Conservation (phyloP, 2,888 invertebrate genomes). For the Troglohyphantes excavatus region DNA sequence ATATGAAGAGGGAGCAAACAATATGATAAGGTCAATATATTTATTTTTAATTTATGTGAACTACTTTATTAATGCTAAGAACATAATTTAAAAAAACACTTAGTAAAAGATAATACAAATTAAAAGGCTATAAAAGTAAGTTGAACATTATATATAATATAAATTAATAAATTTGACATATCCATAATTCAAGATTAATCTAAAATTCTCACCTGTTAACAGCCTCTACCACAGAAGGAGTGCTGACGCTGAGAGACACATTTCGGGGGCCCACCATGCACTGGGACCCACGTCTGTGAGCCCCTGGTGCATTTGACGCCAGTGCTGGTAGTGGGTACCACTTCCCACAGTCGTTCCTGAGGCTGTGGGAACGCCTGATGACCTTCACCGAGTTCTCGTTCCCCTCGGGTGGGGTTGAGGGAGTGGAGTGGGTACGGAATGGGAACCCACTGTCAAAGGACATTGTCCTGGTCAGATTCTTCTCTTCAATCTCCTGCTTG, state of each 20-base stretch:
- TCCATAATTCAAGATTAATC: too few relatives aligned
- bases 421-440: conserved; percentile 63
- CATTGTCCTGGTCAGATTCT: conserved; percentile 79
- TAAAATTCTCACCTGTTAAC: conserved; percentile 72
- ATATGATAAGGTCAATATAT: too few relatives aligned
- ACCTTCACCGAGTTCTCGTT: conserved; percentile 48
- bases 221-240: conserved; percentile 79
- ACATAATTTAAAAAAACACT: too few relatives aligned
- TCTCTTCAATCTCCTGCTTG: conserved; percentile 86
- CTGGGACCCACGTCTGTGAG: background rate
- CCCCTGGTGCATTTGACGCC: conserved; percentile 39
- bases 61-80: too few relatives aligned
- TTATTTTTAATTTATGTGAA: too few relatives aligned
- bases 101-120: too few relatives aligned
- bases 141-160: too few relatives aligned
- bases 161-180: too few relatives aligned
- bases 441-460: conserved; percentile 80
- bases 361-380: conserved; percentile 71
- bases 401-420: conserved; percentile 59
- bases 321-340: conserved; percentile 77
- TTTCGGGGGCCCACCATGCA: conserved; percentile 17
- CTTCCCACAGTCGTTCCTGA: conserved; percentile 70
- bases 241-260: conserved; percentile 71
- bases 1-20: too few relatives aligned
- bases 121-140: too few relatives aligned